phyloP scores from a whole-genome alignment of 2,797 vertebrate species.

The Schizothorax lantsangensis region DNA sequence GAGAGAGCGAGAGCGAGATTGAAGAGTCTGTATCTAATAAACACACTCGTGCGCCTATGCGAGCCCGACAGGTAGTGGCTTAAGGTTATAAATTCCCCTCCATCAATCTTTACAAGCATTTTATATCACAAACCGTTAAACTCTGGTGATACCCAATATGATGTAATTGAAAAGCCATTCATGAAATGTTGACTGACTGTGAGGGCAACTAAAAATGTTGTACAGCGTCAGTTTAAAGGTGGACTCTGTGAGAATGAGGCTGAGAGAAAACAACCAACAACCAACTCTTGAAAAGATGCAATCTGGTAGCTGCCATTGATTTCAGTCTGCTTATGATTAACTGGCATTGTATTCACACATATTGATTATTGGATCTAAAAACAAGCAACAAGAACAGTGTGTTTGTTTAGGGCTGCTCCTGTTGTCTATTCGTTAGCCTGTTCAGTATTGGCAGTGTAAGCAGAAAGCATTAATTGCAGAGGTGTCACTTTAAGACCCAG shows the following conservation, averaged over 20 bases:
- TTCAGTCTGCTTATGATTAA: constrained; percentile 7
- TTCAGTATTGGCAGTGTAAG: constrained; percentile 27
- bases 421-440: constrained; percentile 18
- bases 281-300: constrained; percentile 18
- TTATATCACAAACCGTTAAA: constrained; percentile 45
- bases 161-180: constrained; percentile 35
- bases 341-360: not conserved
- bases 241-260: constrained; percentile 48
- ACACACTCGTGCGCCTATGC: constrained; percentile 20
- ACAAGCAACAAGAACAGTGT: not conserved
- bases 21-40: constrained; percentile 48
- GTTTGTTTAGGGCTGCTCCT: not conserved
- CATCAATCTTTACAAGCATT: constrained; percentile 41
- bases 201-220: constrained; percentile 23
- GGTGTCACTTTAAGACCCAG: constrained; percentile 51
- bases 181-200: constrained; percentile 41
- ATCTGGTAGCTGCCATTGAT: not conserved
- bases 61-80: constrained; percentile 46
- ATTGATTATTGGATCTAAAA: constrained; percentile 37
- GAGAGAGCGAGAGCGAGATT: constrained; percentile 35
- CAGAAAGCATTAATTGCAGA: not conserved
- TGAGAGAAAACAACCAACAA: constrained; percentile 21
- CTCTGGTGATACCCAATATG: constrained; percentile 14
- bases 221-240: constrained; percentile 29
- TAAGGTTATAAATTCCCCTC: constrained; percentile 53